These are phyloP conservation scores for Cremastobaeus sp. DNA, from an alignment of 2,888 invertebrate species.

Conservation along the genomic window DNA sequence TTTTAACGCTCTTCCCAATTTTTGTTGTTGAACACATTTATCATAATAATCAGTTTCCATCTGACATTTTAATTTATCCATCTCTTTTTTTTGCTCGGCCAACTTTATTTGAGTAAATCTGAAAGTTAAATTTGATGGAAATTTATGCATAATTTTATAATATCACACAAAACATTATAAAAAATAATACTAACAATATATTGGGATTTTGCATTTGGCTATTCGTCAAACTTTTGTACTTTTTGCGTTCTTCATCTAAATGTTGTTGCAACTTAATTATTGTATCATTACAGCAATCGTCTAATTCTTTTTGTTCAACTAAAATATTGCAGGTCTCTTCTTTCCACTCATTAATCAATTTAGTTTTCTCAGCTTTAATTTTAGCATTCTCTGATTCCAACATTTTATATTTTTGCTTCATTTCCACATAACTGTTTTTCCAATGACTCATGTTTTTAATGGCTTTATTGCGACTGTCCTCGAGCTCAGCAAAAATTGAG, in stretches of 20 bases:
- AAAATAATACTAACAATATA: slow-evolving; percentile 40
- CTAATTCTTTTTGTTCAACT: slow-evolving; percentile 64
- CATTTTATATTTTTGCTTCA: slow-evolving; percentile 63
- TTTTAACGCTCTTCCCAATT: slow-evolving; percentile 44
- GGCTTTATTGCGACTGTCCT: slow-evolving; percentile 68
- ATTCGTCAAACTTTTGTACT: slow-evolving; percentile 40
- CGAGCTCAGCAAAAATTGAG: slow-evolving; percentile 74
- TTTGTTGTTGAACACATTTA: slow-evolving; percentile 52
- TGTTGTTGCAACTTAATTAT: slow-evolving; percentile 68
- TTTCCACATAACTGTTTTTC: slow-evolving; percentile 63
- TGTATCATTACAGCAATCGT: slow-evolving; percentile 66
- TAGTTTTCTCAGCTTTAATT: slow-evolving; percentile 64
- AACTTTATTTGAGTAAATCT: slow-evolving; percentile 68
- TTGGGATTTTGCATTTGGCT: slow-evolving; percentile 34
- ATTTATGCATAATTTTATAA: neutral
- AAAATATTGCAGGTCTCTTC: slow-evolving; percentile 63
- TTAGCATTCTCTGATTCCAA: slow-evolving; percentile 67
- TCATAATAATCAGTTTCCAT: slow-evolving; percentile 67
- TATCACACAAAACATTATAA: neutral
- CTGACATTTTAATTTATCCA: slow-evolving; percentile 66
- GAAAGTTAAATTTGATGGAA: slow-evolving; percentile 16
- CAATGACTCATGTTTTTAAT: slow-evolving; percentile 66
- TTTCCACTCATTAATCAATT: slow-evolving; percentile 65
- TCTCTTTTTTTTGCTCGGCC: slow-evolving; percentile 64
- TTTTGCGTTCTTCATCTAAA: slow-evolving; percentile 64